Evolutionary conservation across 37 sponge, comb jelly and placozoan genomes (phyloP).

Genomic region (Dysidea cf. avara): DNA sequence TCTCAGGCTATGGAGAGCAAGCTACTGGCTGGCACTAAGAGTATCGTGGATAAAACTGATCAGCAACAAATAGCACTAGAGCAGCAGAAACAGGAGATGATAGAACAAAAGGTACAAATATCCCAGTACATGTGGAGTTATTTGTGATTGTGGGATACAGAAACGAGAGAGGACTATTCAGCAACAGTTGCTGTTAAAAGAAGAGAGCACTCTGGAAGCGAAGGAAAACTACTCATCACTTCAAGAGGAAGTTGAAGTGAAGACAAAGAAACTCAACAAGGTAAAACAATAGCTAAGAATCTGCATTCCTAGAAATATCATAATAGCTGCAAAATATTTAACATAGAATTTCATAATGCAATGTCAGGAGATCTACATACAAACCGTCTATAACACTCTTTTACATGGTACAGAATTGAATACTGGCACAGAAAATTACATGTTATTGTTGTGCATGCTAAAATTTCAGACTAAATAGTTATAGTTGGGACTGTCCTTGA

Average conservation of each 20-base stretch:
- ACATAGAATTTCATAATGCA: too few species aligned
- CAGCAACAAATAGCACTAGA: conserved; percentile 79
- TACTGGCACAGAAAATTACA: too few species aligned
- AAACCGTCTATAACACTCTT: too few species aligned
- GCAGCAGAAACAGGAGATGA: conserved; percentile 66
- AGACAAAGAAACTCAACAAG: conserved; percentile 91
- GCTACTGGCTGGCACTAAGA: conserved; percentile 84
- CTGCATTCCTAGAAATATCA: too few species aligned
- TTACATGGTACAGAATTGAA: too few species aligned
- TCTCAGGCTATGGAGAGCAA: conserved; percentile 96
- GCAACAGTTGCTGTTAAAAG: conserved; percentile 80
- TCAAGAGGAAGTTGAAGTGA: conserved; percentile 85
- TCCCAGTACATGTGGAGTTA: background rate
- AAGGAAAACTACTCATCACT: conserved; percentile 80
- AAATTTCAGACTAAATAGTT: too few species aligned
- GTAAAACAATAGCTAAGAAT: conserved; percentile 20
- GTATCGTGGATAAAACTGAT: conserved; percentile 67
- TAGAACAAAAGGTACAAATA: conserved; percentile 85
- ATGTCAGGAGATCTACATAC: too few species aligned
- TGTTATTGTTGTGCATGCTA: too few species aligned
- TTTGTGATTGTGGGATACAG: conserved; percentile 22
- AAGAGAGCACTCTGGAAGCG: conserved; percentile 81
- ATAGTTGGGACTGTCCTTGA: too few species aligned
- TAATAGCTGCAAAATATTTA: too few species aligned
- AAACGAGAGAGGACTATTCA: conserved; percentile 74